Evolutionary conservation across 2,888 invertebrate species (phyloP), one percentile per base, ranked within the genome.

Genomic region (Diaprepes abbreviatus): DNA sequence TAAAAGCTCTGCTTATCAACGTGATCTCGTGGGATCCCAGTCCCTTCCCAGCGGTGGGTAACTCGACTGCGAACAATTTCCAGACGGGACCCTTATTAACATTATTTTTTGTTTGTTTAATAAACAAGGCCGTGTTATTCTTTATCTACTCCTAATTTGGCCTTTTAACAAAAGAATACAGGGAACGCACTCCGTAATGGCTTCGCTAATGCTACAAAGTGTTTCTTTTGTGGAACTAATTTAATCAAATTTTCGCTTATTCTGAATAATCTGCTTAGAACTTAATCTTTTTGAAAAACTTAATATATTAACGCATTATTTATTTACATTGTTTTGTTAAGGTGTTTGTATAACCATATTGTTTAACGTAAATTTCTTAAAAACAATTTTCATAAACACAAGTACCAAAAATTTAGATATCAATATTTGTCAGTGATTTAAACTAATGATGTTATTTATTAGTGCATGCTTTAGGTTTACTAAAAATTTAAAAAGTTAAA

Each of bases 1-100:
- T 83, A 82, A 83, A 83, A 83, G 82, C 83, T 79, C 79, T 80
- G 80, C 81, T 83, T 82, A 82, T 83, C 81, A 82, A 81, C 76
- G 78, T 77, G 78, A 78, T 82, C 82, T 80, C 82, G 71, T 74
- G 81, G 80, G 82, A 80, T 73, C 76, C 73, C 74, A 45, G 38
- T 52, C 55, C 48, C 38, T 54, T 60, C 66, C 57, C 65, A 60
- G 35, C 62, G 50, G 70, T 54, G 48, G 60, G 48, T 50, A 60
- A 66, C 60, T 66, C 60, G 35, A 60, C 59, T 60, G 54, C 66
- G 50, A 62, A 70, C 66, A 70, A 55, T 70, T 62, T 70, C 38
- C 63, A 60, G 52, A 67, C 55, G 55, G 59, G 59, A 59, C 65
- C 65, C 65, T 70, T 70, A 65, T 65, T 54, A 70, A 70, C 70